Evolutionary conservation across 2,888 invertebrate genomes (phyloP), one percentile per base, ranked within the genome.

Genomic region (Brenthis hecate): DNA sequence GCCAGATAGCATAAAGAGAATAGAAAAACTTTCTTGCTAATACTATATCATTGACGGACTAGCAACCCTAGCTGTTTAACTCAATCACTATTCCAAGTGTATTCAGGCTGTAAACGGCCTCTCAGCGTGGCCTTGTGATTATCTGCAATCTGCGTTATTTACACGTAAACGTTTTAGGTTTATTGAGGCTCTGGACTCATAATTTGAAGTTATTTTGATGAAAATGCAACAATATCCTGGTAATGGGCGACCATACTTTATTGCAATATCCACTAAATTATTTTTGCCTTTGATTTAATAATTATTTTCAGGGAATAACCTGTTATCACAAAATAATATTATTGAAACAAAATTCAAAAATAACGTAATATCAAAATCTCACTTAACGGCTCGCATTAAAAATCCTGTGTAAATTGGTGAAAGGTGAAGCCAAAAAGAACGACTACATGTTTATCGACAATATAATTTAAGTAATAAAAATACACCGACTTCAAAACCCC

Each of bases 81-180:
- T 65, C 57, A 66, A 71, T 68, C 69, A 66, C 66, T 54, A 63
- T 63, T 23, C 56, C 60, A 56, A 69, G 71, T 64, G 56, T 60
- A 61, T 65, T 55, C 56, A 43, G 62, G 54, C 53, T 62, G 63
- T 66, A 70, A 66, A 67, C 64, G 67, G 69, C 48, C 73, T 60
- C 53, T 67, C 65, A 66, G 64, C 66, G 68, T 62, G 57, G 63
- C 67, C 64, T 69, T 66, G 69, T 73, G 70, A 73, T 73, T 72
- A 73, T 73, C 65, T 69, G 65, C 63, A 60, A 71, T 72, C 72
- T 67, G 65, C 60, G 65, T 16, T 60, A 63, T 63, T 70, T 66
- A 70, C 55, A 58, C 61, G 48, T 66, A 55, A 66, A 61, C 61
- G 61, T 66, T 61, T 61, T 61, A 54, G 61, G 48, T 66, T 66